Percentiles rank a stretch among this genome's conserved stretches.
phyloP scores from a whole-genome alignment of 2,113 vertebrate species.

The Rhagologus leucostigma region DNA sequence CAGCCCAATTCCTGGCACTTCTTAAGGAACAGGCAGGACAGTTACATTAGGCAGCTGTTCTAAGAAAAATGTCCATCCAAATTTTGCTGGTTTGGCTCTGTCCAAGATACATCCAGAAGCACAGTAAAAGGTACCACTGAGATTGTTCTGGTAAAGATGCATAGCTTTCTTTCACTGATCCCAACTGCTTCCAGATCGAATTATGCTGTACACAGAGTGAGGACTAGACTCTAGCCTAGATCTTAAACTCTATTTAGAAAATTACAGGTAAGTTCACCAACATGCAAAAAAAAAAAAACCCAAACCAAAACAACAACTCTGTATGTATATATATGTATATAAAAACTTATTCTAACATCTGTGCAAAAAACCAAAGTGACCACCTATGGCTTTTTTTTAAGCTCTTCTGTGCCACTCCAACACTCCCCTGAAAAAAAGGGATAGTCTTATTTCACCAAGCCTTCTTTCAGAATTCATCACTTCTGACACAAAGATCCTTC shows the following conservation, averaged over 20 bases:
- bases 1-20: neutral
- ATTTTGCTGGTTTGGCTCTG: neutral
- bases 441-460: neutral
- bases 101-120: neutral
- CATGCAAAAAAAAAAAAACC: neutral
- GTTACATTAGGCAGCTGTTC: neutral
- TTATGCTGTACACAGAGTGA: neutral
- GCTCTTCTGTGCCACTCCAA: neutral
- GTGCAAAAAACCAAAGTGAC: neutral
- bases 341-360: neutral
- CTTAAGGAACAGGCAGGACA: neutral
- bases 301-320: neutral
- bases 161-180: neutral
- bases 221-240: neutral
- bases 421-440: neutral
- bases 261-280: neutral
- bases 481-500: neutral
- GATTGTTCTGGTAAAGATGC: neutral
- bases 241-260: neutral
- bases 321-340: neutral
- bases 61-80: neutral
- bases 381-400: neutral
- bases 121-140: neutral
- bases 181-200: neutral
- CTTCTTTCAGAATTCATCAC: neutral